Percentiles rank a stretch among this genome's conserved stretches.
Evolutionary conservation across 1,140 invertebrate genomes (phyloP).

Genomic region (Aphelenchoides avenae): DNA sequence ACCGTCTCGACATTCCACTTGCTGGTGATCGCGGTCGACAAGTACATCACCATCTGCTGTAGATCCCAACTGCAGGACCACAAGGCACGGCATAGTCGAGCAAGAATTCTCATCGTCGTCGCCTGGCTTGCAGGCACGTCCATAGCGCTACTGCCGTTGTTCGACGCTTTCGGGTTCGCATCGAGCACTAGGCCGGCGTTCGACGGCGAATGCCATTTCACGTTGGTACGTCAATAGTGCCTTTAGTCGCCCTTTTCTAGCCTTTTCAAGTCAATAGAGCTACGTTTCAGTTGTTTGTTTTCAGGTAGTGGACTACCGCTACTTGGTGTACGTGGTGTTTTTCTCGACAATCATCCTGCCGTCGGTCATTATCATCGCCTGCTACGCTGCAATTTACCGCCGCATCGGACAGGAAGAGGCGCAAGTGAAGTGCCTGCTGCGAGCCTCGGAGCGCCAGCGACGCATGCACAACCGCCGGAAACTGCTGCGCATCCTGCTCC

Average conservation of each 20-base stretch:
- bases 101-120: slow-evolving; percentile 24
- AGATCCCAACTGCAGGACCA: slow-evolving; percentile 20
- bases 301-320: slow-evolving; percentile 45
- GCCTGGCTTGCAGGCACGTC: slow-evolving; percentile 36
- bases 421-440: slow-evolving; percentile 39
- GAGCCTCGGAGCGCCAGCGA: slow-evolving; percentile 36
- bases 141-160: slow-evolving; percentile 36
- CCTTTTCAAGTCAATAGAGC: neutral
- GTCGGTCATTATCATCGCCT: slow-evolving; percentile 38
- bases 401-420: slow-evolving; percentile 37
- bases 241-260: neutral
- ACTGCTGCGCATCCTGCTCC: slow-evolving; percentile 38
- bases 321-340: slow-evolving; percentile 46
- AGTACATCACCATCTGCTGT: slow-evolving; percentile 45
- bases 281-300: neutral
- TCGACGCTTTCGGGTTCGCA: slow-evolving; percentile 45
- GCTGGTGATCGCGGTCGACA: slow-evolving; percentile 48
- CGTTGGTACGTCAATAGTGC: slow-evolving; percentile 18
- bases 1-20: slow-evolving; percentile 49
- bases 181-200: slow-evolving; percentile 22
- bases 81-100: slow-evolving; percentile 19
- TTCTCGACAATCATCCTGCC: slow-evolving; percentile 41
- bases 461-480: slow-evolving; percentile 42
- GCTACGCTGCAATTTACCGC: slow-evolving; percentile 38
- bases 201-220: slow-evolving; percentile 42